A percentile compares a stretch with the other conserved stretches of the same genome.
Evolutionary conservation across 2,888 invertebrate species (phyloP).

Genomic region (Phoenoteleia sp.): DNA sequence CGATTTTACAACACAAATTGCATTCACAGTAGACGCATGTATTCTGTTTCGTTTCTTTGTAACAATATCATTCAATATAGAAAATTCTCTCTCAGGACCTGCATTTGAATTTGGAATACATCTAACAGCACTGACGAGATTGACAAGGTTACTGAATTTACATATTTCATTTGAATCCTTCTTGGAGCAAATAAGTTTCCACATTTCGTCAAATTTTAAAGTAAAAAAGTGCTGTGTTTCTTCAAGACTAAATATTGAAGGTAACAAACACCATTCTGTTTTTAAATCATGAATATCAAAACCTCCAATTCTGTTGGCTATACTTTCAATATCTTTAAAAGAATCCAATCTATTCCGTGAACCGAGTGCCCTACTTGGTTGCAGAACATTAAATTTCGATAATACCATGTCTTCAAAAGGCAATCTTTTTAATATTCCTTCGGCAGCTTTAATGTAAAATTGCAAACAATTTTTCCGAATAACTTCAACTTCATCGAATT

Average conservation of each 20-base stretch:
- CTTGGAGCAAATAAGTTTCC: neutral
- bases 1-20: slow-evolving; percentile 20
- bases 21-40: neutral
- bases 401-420: slow-evolving; percentile 36
- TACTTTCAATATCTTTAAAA: neutral
- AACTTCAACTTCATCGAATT: neutral
- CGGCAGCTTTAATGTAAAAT: slow-evolving; percentile 43
- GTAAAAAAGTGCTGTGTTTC: neutral
- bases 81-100: neutral
- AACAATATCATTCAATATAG: slow-evolving; percentile 18
- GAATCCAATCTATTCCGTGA: neutral
- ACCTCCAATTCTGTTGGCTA: slow-evolving; percentile 23
- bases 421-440: slow-evolving; percentile 34
- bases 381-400: neutral
- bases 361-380: neutral
- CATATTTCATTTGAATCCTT: neutral
- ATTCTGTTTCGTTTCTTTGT: slow-evolving; percentile 36
- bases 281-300: slow-evolving; percentile 3
- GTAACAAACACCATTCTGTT: slow-evolving; percentile 24
- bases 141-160: neutral
- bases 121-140: neutral
- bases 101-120: slow-evolving; percentile 18
- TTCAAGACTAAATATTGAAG: neutral
- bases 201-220: neutral
- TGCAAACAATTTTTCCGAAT: slow-evolving; percentile 9